A percentile compares a stretch with the other conserved stretches of the same genome.
These are phyloP conservation scores for Formica exsecta DNA, from an alignment of 1,140 invertebrate genomes.

Conservation along the genomic window DNA sequence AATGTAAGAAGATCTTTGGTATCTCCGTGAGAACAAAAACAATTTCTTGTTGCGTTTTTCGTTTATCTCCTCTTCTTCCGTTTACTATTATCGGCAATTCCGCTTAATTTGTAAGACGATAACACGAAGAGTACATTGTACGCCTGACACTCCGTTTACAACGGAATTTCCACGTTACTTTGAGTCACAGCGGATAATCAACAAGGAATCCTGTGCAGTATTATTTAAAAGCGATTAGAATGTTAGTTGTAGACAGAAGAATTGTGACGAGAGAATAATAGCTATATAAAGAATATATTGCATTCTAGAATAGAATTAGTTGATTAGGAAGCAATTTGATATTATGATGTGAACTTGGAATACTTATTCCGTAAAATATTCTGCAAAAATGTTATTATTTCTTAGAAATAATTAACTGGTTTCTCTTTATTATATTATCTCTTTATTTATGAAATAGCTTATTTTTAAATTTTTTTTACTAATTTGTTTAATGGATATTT, in stretches of 20 bases:
- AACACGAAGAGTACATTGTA: conserved; percentile 15
- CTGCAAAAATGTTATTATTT: not conserved
- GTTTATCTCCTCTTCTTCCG: not conserved
- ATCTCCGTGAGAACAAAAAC: conserved; percentile 1
- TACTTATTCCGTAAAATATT: not conserved
- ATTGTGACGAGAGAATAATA: not conserved
- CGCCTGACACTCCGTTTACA: not conserved
- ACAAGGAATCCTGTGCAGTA: not conserved
- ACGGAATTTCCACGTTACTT: conserved; percentile 40
- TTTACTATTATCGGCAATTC: conserved; percentile 33
- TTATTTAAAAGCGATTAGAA: conserved; percentile 25
- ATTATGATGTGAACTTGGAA: not conserved
- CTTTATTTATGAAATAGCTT: not conserved
- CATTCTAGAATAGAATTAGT: not conserved
- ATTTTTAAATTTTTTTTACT: not conserved
- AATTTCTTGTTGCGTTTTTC: not conserved
- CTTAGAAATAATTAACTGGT: not conserved
- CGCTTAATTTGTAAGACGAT: conserved; percentile 32
- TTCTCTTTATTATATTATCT: not conserved
- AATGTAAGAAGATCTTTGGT: not conserved
- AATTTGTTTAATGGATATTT: not conserved
- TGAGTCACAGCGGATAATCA: conserved; percentile 21
- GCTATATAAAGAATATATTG: not conserved
- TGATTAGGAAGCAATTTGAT: not conserved
- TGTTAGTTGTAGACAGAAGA: not conserved